phyloP scores from a whole-genome alignment of 1,140 invertebrate genomes.

The fruit fly (Drosophila melanogaster) region Release_6_plus_ISO1_MT NT_037436.4:19551501-19552000 shows the following conservation, averaged over 20 bases:
- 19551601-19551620: conserved; percentile 91
- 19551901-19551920: conserved; percentile 87
- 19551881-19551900: conserved; percentile 88
- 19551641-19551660: conserved; percentile 87
- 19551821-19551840: conserved; percentile 92
- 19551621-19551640: conserved; percentile 91
- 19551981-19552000: conserved; percentile 88
- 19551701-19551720: conserved; percentile 93
- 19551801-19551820: conserved; percentile 89
- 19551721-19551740: conserved; percentile 92
- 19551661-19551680: conserved; percentile 89
- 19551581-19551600: conserved; percentile 89
- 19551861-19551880: conserved; percentile 92
- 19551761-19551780: conserved; percentile 91
- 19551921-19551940: conserved; percentile 90
- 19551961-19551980: conserved; percentile 94
- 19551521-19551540: conserved; percentile 92
- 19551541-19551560: conserved; percentile 78
- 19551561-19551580: conserved; percentile 86
- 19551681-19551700: conserved; percentile 89
- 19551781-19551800: conserved; percentile 88
- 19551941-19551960: conserved; percentile 94
- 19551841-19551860: conserved; percentile 90
- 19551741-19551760: conserved; percentile 90
- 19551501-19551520: conserved; percentile 88